phyloP scores from a whole-genome alignment of 2,888 invertebrate genomes.

The Rhopalosiphum nymphaeae region DNA sequence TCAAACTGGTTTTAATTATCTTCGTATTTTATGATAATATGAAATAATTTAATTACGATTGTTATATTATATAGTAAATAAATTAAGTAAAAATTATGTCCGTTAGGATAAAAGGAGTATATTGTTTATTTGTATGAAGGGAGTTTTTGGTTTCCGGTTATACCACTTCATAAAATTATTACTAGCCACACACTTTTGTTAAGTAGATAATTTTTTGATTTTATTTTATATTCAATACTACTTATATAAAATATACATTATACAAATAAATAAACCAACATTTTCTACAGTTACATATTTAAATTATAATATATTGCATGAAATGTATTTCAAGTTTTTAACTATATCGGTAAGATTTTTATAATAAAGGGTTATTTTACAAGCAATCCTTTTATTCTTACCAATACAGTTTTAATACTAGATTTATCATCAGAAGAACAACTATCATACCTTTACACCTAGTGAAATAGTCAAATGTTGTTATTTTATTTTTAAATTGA shows the following conservation, averaged over 20 bases:
- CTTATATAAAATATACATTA: neutral
- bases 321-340: neutral
- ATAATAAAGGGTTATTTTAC: neutral
- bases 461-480: neutral
- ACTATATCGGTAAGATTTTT: neutral
- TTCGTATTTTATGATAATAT: neutral
- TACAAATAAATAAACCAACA: too few relatives aligned
- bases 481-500: neutral
- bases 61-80: neutral
- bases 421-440: neutral
- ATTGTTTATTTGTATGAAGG: too few relatives aligned
- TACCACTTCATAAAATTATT: too few relatives aligned
- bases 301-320: neutral
- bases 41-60: too few relatives aligned
- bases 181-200: neutral
- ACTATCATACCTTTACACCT: neutral
- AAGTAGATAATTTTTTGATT: neutral
- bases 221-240: neutral
- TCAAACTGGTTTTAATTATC: neutral
- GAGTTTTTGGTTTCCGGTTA: too few relatives aligned
- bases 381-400: neutral
- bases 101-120: too few relatives aligned
- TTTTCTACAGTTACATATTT: neutral
- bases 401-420: neutral
- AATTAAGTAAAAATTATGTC: neutral